Evolutionary conservation across 2,797 vertebrate genomes (phyloP), one percentile per base, ranked within the genome.

Genomic region (Pangasius djambal): DNA sequence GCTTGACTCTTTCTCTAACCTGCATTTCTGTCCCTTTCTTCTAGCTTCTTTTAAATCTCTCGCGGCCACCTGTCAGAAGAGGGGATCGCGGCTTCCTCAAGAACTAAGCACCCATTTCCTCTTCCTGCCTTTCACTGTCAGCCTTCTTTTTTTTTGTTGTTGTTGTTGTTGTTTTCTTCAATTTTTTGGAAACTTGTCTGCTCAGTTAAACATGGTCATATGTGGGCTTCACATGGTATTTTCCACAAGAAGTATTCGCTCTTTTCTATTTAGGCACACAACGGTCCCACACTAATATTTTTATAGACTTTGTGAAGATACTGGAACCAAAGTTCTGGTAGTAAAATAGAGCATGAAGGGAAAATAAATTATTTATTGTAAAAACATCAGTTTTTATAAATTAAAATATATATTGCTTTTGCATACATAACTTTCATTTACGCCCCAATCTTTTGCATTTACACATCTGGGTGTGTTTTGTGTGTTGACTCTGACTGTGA

Each of bases 41-140:
- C 84, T 96, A 97, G 97, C 96, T 97, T 97, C 97, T 99, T 99
- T 98, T 99, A 99, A 92, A 98, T 97, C 97, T 97, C 95, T 99
- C 96, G 97, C 96, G 97, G 96, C 95, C 97, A 95, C 94, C 97
- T 96, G 94, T 96, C 94, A 97, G 97, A 97, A 97, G 97, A 99
- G 97, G 97, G 97, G 97, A 98, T 96, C 96, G 95, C 97, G 96
- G 96, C 96, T 97, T 97, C 95, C 96, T 96, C 96, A 96, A 98
- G 96, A 97, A 95, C 94, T 97, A 97, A 97, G 97, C 96, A 95
- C 94, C 96, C 94, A 94, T 96, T 93, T 95, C 93, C 95, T 97
- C 95, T 94, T 94, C 95, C 94, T 94, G 93, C 93, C 94, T 96
- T 92, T 95, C 88, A 88, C 94, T 94, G 90, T 94, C 89, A 91